Percentiles rank a stretch among this genome's conserved stretches.
These are phyloP conservation scores for Tachuris rubrigastra DNA, from an alignment of 2,113 vertebrate genomes.

Conservation along the genomic window DNA sequence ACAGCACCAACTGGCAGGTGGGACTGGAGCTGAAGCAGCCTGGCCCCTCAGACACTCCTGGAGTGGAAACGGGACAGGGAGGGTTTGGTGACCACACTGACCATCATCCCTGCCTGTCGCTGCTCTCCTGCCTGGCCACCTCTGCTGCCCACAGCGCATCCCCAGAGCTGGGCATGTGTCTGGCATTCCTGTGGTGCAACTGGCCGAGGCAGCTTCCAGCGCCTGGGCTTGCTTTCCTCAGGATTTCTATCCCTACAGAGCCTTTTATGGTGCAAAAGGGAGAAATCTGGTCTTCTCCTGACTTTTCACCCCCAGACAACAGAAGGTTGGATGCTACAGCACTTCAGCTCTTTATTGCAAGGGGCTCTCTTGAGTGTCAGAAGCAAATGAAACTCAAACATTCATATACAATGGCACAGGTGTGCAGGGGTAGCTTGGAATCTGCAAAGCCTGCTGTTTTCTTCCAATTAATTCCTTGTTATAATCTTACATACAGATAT, in stretches of 20 bases:
- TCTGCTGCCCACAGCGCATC: neutral
- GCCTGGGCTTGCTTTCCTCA: neutral
- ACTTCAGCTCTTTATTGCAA: neutral
- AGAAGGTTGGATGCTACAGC: neutral
- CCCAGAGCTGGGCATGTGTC: neutral
- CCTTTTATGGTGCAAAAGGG: slow-evolving; percentile 40
- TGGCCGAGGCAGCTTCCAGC: neutral
- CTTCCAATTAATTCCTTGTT: neutral
- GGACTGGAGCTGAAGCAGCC: neutral
- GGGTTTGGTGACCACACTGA: neutral
- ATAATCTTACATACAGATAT: neutral
- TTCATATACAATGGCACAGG: neutral
- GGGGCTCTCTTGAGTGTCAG: neutral
- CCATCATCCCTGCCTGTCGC: fast-evolving
- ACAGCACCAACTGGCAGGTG: fast-evolving
- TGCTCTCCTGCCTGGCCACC: no score
- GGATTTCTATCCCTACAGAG: neutral
- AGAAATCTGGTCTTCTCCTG: neutral
- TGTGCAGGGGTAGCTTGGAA: fast-evolving
- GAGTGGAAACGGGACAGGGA: fast-evolving
- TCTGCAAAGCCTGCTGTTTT: neutral
- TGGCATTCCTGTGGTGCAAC: neutral
- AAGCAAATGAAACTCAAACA: neutral
- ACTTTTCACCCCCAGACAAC: neutral
- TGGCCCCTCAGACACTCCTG: fast-evolving